Base-by-base conservation (phyloP, 2,888 invertebrate genomes). In the Torymus auratus region DNA sequence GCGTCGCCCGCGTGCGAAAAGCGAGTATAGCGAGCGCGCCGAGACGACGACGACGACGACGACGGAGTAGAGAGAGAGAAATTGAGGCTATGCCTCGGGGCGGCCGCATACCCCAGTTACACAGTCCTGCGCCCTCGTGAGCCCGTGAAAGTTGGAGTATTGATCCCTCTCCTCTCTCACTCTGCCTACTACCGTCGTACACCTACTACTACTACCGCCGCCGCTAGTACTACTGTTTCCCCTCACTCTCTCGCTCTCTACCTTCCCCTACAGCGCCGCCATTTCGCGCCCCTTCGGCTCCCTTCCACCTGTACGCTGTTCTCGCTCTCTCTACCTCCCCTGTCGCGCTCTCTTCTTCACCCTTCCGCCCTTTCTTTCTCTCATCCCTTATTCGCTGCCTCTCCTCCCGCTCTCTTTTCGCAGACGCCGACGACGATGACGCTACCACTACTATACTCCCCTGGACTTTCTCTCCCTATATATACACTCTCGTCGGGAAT, bases 61-160 rank as follows among this genome's bases (percentile, higher is more conserved):
- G 28, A 7, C 3, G 28, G 7, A 7, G 7, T 3, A 28, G 28
- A 28, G 28, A 28, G 28, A 28, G 68, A 10, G n/a, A 52, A 76
- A 60, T 69, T n/a, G 62, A 75, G 65, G 68, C 68, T 78, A 68
- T 78, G 73, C 68, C 73, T 78, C 61, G 61, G 78, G 78, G 70
- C 72, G 83, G 81, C 82, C 81, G 83, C 84, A 82, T 84, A 83
- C 84, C 86, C 86, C 84, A 86, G 86, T 86, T 85, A 83, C 84
- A 87, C 86, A 85, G 85, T 85, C 87, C 86, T 88, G 87, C 86
- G 85, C 84, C 83, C 85, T 82, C 84, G 85, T 84, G 85, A 86
- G 85, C 84, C 86, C 82, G 88, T 88, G 86, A 88, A 87, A 86
- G 28, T 80, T 55, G 67, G 85, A 88, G 88, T 89, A 89, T 89